A percentile compares a stretch with the other conserved stretches of the same genome.
Evolutionary conservation across 2,113 vertebrate species (phyloP).

Genomic region (Saguinus midas): DNA sequence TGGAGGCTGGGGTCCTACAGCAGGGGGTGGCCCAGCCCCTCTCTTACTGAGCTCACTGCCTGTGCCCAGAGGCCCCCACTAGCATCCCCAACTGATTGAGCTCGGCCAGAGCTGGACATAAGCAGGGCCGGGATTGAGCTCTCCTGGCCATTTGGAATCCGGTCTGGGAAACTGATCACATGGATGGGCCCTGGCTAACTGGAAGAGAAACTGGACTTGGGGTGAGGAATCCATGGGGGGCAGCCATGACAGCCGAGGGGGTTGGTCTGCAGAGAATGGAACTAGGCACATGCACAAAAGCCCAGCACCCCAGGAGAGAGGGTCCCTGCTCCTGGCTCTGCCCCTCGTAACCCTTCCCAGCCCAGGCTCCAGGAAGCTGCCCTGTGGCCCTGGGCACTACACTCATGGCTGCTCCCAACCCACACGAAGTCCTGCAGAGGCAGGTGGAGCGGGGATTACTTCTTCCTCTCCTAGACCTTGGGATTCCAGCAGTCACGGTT

Average conservation of each 20-base stretch:
- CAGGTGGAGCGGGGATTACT: fast-evolving
- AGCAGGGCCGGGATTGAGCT: background rate
- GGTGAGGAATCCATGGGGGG: fast-evolving
- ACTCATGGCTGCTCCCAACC: background rate
- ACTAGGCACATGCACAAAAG: background rate
- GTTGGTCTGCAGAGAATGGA: background rate
- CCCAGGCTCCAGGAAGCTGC: background rate
- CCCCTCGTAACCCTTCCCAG: fast-evolving
- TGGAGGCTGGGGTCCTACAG: background rate
- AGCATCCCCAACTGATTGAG: background rate
- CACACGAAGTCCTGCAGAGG: background rate
- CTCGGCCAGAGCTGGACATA: background rate
- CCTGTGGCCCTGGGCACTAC: fast-evolving
- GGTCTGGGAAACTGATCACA: background rate
- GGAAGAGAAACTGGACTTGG: background rate
- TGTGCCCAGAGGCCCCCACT: fast-evolving
- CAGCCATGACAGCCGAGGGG: background rate
- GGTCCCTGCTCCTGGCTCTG: background rate
- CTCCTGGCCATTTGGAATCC: background rate
- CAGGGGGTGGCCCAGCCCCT: fast-evolving
- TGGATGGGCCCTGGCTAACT: background rate
- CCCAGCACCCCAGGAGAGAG: background rate
- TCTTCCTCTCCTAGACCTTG: fast-evolving
- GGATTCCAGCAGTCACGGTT: background rate
- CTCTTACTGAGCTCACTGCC: background rate